Percentiles rank a stretch among this genome's conserved stretches.
These are phyloP conservation scores for Urosaurus nigricauda DNA, from an alignment of 2,797 vertebrate genomes.

Conservation along the genomic window DNA sequence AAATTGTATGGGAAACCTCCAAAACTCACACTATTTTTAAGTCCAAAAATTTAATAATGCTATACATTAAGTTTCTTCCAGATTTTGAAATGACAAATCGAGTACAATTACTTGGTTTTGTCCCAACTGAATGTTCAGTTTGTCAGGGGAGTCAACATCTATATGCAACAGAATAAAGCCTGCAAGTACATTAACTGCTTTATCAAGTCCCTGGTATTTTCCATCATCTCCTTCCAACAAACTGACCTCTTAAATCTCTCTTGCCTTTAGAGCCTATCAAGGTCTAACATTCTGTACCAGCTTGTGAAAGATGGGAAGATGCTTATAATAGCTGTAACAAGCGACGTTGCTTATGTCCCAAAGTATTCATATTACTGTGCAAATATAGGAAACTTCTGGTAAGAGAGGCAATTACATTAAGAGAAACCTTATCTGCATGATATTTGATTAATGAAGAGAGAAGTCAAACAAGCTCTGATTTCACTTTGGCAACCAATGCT, in stretches of 20 bases:
- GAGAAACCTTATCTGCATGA: conserved; percentile 57
- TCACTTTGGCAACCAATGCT: conserved; percentile 54
- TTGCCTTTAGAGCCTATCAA: conserved; percentile 49
- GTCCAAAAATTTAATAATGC: background rate
- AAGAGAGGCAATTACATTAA: conserved; percentile 43
- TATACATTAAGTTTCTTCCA: conserved; percentile 2
- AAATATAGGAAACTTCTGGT: conserved; percentile 68
- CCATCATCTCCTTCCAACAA: conserved; percentile 53
- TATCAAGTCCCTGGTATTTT: conserved; percentile 33
- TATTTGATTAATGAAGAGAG: conserved; percentile 67
- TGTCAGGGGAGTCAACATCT: conserved; percentile 41
- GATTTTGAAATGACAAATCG: background rate
- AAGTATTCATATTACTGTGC: conserved; percentile 56
- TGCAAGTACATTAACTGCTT: conserved; percentile 48
- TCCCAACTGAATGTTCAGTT: conserved; percentile 47
- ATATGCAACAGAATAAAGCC: background rate
- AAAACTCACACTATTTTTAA: background rate
- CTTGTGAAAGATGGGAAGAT: conserved; percentile 46
- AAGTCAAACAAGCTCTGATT: conserved; percentile 54
- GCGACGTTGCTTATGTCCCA: conserved; percentile 58
- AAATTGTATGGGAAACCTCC: background rate
- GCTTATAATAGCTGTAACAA: conserved; percentile 60
- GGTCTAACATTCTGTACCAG: conserved; percentile 50
- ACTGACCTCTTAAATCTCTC: conserved; percentile 37
- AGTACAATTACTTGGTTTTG: background rate